A percentile compares a stretch with the other conserved stretches of the same genome.
phyloP scores from a whole-genome alignment of 2,113 vertebrate genomes.

The Elephantulus edwardii region DNA sequence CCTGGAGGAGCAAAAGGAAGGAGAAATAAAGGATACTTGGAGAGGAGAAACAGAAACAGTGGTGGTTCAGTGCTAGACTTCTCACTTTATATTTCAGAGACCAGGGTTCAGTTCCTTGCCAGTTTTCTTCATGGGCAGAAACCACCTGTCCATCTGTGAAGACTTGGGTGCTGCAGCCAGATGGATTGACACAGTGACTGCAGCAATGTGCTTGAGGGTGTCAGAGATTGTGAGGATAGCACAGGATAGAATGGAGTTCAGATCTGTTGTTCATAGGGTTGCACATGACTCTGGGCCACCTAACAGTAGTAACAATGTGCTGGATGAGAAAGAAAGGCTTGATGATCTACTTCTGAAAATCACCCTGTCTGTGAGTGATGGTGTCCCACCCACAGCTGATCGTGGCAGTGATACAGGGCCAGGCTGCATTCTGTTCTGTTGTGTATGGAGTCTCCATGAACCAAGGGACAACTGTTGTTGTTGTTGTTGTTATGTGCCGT shows the following conservation, averaged over 20 bases:
- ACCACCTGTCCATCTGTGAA: background rate
- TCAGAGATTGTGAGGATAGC: too few species aligned
- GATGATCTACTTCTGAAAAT: background rate
- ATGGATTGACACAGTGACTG: too few species aligned
- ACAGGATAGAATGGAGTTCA: too few species aligned
- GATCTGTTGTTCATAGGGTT: too few species aligned
- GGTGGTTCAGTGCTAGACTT: background rate
- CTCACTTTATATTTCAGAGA: background rate
- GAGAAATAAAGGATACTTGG: background rate
- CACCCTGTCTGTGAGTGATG: background rate
- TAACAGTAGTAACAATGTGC: too few species aligned
- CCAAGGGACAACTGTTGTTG: too few species aligned
- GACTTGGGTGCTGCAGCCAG: too few species aligned
- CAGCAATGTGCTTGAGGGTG: too few species aligned
- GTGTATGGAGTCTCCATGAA: too few species aligned
- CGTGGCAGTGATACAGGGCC: background rate
- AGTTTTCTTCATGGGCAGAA: background rate
- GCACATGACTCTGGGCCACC: too few species aligned
- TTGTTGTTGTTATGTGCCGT: too few species aligned
- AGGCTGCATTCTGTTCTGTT: too few species aligned
- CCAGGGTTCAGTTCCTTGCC: background rate
- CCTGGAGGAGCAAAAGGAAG: background rate
- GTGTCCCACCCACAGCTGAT: background rate
- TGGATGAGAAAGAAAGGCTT: background rate
- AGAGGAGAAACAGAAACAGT: background rate